Evolutionary conservation across 2,888 invertebrate genomes (phyloP).

Genomic region (Calephelis perditalis): DNA sequence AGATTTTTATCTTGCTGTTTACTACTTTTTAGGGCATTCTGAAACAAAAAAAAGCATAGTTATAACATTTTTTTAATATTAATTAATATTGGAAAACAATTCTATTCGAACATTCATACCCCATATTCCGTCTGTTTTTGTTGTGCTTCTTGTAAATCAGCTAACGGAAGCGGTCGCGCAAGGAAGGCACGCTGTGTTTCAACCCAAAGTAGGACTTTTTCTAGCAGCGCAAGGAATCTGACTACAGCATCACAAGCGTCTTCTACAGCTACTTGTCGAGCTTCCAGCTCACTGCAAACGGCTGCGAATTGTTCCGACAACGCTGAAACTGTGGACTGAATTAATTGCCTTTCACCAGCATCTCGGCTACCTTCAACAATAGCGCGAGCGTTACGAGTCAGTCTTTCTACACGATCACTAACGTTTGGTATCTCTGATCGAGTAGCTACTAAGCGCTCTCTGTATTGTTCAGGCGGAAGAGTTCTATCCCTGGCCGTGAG

Average conservation of each 20-base stretch:
- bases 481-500: slow-evolving; percentile 89
- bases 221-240: slow-evolving; percentile 89
- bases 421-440: slow-evolving; percentile 85
- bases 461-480: slow-evolving; percentile 85
- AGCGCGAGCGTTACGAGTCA: slow-evolving; percentile 86
- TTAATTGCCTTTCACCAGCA: slow-evolving; percentile 85
- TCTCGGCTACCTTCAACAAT: slow-evolving; percentile 89
- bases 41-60: slow-evolving; percentile 41
- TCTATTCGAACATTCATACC: slow-evolving; percentile 60
- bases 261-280: slow-evolving; percentile 89
- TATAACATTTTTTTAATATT: neutral
- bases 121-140: slow-evolving; percentile 92
- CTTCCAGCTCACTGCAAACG: slow-evolving; percentile 87
- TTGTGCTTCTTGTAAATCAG: slow-evolving; percentile 88
- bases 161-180: slow-evolving; percentile 86
- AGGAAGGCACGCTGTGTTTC: slow-evolving; percentile 89
- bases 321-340: slow-evolving; percentile 85
- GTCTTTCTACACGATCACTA: slow-evolving; percentile 86
- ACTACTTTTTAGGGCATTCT: slow-evolving; percentile 92
- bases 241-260: slow-evolving; percentile 94
- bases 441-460: slow-evolving; percentile 86
- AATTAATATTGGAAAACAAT: neutral
- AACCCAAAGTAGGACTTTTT: slow-evolving; percentile 90
- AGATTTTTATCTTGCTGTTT: slow-evolving; percentile 92
- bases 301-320: slow-evolving; percentile 88